Conservation (phyloP, 2,797 vertebrate genomes). For the Anguilla pacifica region DNA sequence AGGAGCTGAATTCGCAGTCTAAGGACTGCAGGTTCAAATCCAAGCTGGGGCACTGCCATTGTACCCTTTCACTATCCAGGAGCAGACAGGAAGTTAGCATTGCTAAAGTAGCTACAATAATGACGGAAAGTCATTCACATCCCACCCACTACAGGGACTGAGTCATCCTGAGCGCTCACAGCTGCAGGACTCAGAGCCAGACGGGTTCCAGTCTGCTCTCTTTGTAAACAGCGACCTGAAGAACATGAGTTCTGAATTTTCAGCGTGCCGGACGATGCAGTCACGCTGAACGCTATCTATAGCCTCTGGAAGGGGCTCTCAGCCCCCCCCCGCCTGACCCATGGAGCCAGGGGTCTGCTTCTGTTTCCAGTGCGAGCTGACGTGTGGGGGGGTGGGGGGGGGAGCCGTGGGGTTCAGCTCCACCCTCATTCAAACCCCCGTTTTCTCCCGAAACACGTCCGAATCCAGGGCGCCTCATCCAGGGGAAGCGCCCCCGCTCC, state of each 20-base stretch:
- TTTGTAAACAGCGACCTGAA: background rate
- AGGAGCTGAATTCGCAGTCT: no score
- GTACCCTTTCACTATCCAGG: background rate
- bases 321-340: background rate
- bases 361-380: slow-evolving; percentile 9
- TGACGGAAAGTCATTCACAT: background rate
- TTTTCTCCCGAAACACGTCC: background rate
- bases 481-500: background rate
- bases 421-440: background rate
- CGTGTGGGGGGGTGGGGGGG: background rate
- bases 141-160: no score
- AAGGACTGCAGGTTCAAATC: background rate
- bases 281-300: background rate
- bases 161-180: background rate
- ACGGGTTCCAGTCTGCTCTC: background rate
- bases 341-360: background rate
- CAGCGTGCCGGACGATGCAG: background rate
- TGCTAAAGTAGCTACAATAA: background rate
- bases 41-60: background rate
- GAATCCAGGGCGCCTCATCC: slow-evolving; percentile 13
- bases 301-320: background rate
- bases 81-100: background rate
- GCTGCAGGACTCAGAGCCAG: background rate
- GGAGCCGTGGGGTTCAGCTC: background rate
- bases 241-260: background rate